phyloP scores from a whole-genome alignment of 2,113 vertebrate species.

The Galemys pyrenaicus region DNA sequence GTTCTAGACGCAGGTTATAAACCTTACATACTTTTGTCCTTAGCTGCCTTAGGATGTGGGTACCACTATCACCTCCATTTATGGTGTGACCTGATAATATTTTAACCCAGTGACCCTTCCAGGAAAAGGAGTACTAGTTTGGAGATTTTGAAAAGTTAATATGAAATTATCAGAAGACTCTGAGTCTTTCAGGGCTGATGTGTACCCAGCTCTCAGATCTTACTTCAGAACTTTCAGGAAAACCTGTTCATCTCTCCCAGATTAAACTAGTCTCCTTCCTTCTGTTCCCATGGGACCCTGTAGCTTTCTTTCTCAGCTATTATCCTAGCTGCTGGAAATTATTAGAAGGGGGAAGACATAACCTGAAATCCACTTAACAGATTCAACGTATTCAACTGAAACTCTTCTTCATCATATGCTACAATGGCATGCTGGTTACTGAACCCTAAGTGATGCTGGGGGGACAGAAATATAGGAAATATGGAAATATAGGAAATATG shows the following conservation, averaged over 20 bases:
- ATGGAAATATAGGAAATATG: too few species aligned
- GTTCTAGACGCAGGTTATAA: not conserved
- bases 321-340: not conserved
- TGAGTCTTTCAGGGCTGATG: not conserved
- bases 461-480: too few species aligned
- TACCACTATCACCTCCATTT: not conserved
- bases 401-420: not conserved
- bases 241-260: not conserved
- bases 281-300: not conserved
- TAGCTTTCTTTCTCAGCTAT: not conserved
- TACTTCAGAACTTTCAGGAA: not conserved
- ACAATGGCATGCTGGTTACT: not conserved
- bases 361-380: not conserved
- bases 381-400: not conserved
- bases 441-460: not conserved
- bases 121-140: not conserved
- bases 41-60: not conserved
- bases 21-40: not conserved
- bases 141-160: conserved; percentile 6
- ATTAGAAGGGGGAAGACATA: not conserved
- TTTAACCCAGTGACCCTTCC: not conserved
- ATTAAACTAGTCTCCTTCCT: not conserved
- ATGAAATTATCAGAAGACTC: not conserved
- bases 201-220: not conserved
- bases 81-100: not conserved